Base-by-base conservation (phyloP, 2,113 vertebrate species). In the Tympanuchus pallidicinctus region DNA sequence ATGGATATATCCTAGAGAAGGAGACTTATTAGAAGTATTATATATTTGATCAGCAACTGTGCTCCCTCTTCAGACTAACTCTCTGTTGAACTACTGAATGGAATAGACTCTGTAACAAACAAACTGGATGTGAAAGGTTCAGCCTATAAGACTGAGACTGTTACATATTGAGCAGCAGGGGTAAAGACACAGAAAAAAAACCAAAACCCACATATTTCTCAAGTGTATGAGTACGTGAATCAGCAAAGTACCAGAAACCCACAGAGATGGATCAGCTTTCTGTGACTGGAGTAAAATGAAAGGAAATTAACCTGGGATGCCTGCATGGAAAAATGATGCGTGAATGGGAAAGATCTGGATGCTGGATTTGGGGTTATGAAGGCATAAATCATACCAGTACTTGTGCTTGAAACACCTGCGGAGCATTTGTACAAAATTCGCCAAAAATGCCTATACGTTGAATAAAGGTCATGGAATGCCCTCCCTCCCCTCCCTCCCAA, bases 321-420 rank as follows among this genome's bases (percentile, higher is more conserved):
- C 71, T 88, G 63, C 71, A 74, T 92, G 94, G 80, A 64, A 96
- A 54, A 89, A 94, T 59, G 28, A 79, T 18, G 52, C n/a, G 59
- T 79, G 65, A 86, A 75, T 78, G 83, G 69, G 75, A 42, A 89
- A 89, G 77, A 86, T 89, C 56, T 80, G 63, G 88, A 95, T 52
- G 63, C 85, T 82, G 82, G 88, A 93, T 82, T 92, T 92, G 87
- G 91, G 71, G 76, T 93, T 65, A 95, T 84, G 94, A 91, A 96
- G 85, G 89, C 70, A 95, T 92, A 95, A 94, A 96, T 92, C 67
- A 90, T 80, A 95, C 88, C 76, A 90, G 71, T 92, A 90, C 84
- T 96, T 97, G 97, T 97, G 97, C 97, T 97, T 96, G 87, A 91
- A 95, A 96, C 93, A 93, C 59, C 86, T 91, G 95, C 4, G 6